A percentile compares a stretch with the other conserved stretches of the same genome.
Conservation (phyloP, 2,113 vertebrate genomes). For the Tychaedon coryphoeus region DNA sequence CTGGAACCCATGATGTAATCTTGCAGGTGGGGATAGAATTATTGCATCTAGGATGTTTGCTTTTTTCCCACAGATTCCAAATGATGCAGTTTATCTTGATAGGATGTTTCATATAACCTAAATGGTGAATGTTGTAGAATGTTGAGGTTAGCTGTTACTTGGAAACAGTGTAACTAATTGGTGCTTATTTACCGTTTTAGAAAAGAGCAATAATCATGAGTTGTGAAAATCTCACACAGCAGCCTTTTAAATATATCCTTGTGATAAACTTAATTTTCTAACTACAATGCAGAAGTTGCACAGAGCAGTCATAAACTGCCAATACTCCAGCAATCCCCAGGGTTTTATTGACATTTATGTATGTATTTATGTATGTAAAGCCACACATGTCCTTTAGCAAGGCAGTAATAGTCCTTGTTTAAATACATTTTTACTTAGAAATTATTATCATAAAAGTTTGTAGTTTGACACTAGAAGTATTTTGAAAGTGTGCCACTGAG, state of each 20-base stretch:
- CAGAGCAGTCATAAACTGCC: not conserved
- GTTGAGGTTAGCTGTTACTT: not conserved
- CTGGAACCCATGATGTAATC: not conserved
- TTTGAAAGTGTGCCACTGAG: not conserved
- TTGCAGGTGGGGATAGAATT: not conserved
- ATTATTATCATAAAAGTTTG: not conserved
- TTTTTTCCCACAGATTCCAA: not conserved
- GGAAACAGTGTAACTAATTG: not conserved
- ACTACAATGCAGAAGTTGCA: not conserved
- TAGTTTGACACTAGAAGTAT: not conserved
- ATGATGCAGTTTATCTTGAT: not conserved
- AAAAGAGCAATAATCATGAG: not conserved
- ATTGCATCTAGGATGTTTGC: not conserved
- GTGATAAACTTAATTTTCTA: not conserved
- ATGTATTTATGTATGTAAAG: not conserved
- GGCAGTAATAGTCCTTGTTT: not conserved
- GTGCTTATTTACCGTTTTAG: constrained; percentile 11
- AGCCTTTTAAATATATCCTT: not conserved
- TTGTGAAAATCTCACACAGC: not conserved
- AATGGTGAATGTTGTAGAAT: not conserved
- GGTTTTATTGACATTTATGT: not conserved
- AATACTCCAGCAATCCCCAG: not conserved
- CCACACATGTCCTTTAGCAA: not conserved
- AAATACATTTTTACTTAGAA: not conserved
- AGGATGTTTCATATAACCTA: not conserved